A percentile compares a stretch with the other conserved stretches of the same genome.
Conservation (phyloP, 2,888 invertebrate genomes). For the Buathra laborator region DNA sequence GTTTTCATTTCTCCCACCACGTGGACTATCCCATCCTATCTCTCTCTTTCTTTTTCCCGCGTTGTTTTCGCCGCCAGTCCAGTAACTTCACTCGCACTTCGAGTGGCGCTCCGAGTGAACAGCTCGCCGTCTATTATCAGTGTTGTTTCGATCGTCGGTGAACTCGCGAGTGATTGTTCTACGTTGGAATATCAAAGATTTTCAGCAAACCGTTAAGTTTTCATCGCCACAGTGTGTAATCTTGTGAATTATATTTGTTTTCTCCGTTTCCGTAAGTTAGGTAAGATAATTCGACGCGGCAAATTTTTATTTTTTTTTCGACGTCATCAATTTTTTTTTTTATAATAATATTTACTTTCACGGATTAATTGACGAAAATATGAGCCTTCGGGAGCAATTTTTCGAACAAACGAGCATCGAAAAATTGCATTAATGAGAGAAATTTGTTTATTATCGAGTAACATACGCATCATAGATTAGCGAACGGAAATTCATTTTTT, state of each 20-base stretch:
- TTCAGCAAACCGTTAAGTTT: slow-evolving; percentile 21
- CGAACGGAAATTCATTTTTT: neutral
- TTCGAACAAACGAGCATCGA: slow-evolving; percentile 41
- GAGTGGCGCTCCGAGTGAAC: slow-evolving; percentile 66
- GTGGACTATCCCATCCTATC: slow-evolving; percentile 47
- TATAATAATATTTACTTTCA: no score
- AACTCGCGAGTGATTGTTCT: slow-evolving; percentile 63
- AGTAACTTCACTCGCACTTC: slow-evolving; percentile 57
- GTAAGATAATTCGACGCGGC: slow-evolving; percentile 6
- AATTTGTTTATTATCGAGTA: neutral
- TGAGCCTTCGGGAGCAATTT: neutral
- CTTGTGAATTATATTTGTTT: slow-evolving; percentile 12
- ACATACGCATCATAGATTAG: neutral
- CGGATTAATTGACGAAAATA: no score
- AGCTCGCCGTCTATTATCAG: slow-evolving; percentile 70
- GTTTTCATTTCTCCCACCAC: slow-evolving; percentile 64
- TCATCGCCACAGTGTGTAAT: slow-evolving; percentile 5
- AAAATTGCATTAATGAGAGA: neutral
- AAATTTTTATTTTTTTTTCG: neutral
- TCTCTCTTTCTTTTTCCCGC: slow-evolving; percentile 43
- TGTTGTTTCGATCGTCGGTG: slow-evolving; percentile 71
- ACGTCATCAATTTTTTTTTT: neutral
- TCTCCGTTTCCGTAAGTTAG: slow-evolving; percentile 29
- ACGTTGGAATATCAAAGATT: slow-evolving; percentile 41
- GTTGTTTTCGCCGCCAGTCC: slow-evolving; percentile 44